Conservation (phyloP, 1,140 invertebrate species). For the Hypsibius dujardini region DNA sequence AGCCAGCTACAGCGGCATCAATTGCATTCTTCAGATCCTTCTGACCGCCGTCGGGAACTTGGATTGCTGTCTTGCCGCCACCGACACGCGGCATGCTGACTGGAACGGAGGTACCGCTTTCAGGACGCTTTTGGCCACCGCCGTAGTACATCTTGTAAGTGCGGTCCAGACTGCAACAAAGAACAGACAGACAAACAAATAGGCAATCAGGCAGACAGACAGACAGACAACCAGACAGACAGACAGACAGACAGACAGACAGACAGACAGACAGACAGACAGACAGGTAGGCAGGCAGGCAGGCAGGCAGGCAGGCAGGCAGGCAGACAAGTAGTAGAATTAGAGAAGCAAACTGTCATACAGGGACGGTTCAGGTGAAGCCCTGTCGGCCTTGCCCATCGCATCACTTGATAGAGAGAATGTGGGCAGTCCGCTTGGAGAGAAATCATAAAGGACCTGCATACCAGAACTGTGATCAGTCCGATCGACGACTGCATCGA, state of each 20-base stretch:
- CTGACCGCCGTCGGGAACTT: conserved; percentile 35
- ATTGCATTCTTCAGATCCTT: conserved; percentile 39
- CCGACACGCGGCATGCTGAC: conserved; percentile 24
- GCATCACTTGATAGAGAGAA: neutral
- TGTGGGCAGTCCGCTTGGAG: neutral
- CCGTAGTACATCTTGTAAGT: conserved; percentile 41
- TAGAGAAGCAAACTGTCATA: too few relatives aligned
- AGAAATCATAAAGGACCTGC: neutral
- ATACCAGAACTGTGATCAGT: neutral
- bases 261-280: neutral
- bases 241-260: neutral
- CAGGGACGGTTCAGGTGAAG: neutral
- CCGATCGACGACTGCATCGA: neutral
- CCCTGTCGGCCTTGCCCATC: neutral
- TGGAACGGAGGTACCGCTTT: conserved; percentile 33
- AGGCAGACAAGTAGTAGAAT: too few relatives aligned
- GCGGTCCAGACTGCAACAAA: conserved; percentile 33
- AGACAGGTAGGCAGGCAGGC: neutral
- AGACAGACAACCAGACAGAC: neutral
- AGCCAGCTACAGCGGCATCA: conserved; percentile 31
- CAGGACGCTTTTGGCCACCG: conserved; percentile 37
- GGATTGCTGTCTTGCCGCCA: conserved; percentile 31
- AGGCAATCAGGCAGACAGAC: too few relatives aligned
- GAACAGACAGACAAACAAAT: too few relatives aligned
- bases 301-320: too few relatives aligned